These are phyloP conservation scores for Spisula solida DNA, from an alignment of 2,888 invertebrate species.

Conservation along the genomic window DNA sequence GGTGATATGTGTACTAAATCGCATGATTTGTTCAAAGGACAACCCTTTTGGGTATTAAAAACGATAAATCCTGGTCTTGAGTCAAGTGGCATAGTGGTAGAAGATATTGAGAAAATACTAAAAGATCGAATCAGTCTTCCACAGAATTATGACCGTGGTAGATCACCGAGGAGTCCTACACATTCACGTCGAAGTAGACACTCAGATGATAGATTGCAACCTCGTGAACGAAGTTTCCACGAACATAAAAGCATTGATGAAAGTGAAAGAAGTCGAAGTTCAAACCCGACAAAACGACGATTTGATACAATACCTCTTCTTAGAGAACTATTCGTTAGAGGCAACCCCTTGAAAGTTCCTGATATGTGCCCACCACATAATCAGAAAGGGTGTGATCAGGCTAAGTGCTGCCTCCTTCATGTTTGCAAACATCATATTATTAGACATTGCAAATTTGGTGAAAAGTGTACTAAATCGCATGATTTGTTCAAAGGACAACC, in stretches of 20 bases:
- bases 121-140: no score
- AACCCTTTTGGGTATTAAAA: slow-evolving; percentile 32
- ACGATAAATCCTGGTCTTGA: slow-evolving; percentile 35
- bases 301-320: not conserved
- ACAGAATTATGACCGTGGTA: not conserved
- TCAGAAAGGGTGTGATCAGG: slow-evolving; percentile 28
- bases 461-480: slow-evolving; percentile 55
- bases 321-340: not conserved
- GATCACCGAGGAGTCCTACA: not conserved
- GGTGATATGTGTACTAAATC: slow-evolving; percentile 53
- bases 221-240: not conserved
- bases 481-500: slow-evolving; percentile 46
- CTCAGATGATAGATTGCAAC: slow-evolving; percentile 1
- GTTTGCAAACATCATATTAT: slow-evolving; percentile 55
- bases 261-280: not conserved
- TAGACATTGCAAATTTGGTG: slow-evolving; percentile 53
- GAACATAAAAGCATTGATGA: not conserved
- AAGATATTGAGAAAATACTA: slow-evolving; percentile 24
- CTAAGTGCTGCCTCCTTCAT: slow-evolving; percentile 46
- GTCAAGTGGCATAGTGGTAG: not conserved
- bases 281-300: not conserved
- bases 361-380: slow-evolving; percentile 52
- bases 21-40: slow-evolving; percentile 51
- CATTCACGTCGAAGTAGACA: slow-evolving; percentile 30
- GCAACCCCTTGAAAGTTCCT: slow-evolving; percentile 32